These are phyloP conservation scores for Acanthiza pusilla DNA, from an alignment of 2,797 vertebrate species.

Conservation along the genomic window DNA sequence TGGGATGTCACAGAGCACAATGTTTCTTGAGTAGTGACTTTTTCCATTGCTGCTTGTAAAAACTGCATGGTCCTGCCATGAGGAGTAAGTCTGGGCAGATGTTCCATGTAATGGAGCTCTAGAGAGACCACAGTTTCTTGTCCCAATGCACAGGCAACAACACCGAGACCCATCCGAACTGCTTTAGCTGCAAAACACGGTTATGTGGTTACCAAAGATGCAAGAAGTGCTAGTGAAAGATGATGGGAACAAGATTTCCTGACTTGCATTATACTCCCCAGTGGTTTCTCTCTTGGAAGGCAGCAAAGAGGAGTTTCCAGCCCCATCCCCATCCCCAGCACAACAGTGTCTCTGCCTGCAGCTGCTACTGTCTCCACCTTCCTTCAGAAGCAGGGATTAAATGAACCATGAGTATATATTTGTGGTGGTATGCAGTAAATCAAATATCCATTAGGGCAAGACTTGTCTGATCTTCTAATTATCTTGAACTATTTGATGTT, in stretches of 20 bases:
- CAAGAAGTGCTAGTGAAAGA: not conserved
- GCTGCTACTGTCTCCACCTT: not conserved
- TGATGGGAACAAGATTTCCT: not conserved
- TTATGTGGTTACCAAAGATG: not conserved
- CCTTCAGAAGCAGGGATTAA: not conserved
- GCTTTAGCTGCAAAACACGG: not conserved
- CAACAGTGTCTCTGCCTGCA: too few relatives aligned
- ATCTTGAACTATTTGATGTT: not conserved
- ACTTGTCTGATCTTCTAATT: not conserved
- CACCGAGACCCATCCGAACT: not conserved
- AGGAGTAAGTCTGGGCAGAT: not conserved
- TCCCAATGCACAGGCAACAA: not conserved
- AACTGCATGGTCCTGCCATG: accelerated
- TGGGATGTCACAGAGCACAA: not conserved
- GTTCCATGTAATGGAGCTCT: not conserved
- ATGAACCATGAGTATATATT: not conserved
- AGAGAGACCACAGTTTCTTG: not conserved
- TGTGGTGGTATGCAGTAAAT: not conserved
- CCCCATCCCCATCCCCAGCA: not conserved
- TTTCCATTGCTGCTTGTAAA: not conserved
- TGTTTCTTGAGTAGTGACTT: not conserved
- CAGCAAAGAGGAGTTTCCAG: not conserved
- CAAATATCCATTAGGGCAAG: not conserved
- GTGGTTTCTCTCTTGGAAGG: not conserved
- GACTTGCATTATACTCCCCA: accelerated